These are phyloP conservation scores for Prosapia bicincta DNA, from an alignment of 2,888 invertebrate species.

Conservation along the genomic window DNA sequence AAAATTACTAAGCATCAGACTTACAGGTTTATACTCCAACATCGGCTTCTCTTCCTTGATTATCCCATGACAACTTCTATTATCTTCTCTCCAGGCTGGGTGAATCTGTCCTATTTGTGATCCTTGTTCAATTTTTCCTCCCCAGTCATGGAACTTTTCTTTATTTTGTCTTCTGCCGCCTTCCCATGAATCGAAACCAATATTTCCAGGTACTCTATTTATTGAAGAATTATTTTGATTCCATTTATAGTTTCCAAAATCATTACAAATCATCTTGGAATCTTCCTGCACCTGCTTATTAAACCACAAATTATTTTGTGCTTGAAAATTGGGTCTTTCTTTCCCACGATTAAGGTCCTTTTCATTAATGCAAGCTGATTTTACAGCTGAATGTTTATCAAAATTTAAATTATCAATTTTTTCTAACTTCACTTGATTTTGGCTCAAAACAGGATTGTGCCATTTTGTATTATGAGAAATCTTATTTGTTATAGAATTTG, in stretches of 20 bases:
- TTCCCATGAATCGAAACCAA: neutral
- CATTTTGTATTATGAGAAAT: neutral
- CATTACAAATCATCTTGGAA: slow-evolving; percentile 2
- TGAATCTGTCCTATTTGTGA: neutral
- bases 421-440: neutral
- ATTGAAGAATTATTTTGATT: neutral
- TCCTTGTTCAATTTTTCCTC: neutral
- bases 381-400: neutral
- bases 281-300: neutral
- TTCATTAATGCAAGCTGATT: neutral
- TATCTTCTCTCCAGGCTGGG: neutral
- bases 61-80: neutral
- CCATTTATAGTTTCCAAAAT: slow-evolving; percentile 3
- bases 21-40: neutral
- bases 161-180: neutral
- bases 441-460: neutral
- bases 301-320: neutral
- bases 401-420: neutral
- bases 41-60: neutral
- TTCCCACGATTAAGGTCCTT: neutral
- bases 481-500: neutral
- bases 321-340: neutral
- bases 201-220: neutral
- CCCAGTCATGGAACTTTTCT: neutral
- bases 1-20: too few species aligned